Evolutionary conservation across 2,797 vertebrate genomes (phyloP).

Genomic region (Trichosurus vulpecula): DNA sequence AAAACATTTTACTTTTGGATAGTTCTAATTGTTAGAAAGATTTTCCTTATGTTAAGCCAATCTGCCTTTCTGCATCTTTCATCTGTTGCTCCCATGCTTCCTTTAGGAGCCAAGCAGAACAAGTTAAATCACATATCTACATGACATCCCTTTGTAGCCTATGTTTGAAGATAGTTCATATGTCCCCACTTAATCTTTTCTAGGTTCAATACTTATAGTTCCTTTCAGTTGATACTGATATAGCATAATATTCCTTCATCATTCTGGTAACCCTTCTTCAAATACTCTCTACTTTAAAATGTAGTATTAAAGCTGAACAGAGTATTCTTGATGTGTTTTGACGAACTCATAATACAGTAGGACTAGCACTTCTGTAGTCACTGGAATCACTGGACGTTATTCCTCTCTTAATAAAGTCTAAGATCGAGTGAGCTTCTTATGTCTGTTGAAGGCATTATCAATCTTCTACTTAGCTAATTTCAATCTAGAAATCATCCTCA

Average conservation of each 20-base stretch:
- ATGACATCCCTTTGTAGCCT: not conserved
- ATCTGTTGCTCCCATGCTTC: not conserved
- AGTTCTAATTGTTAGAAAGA: not conserved
- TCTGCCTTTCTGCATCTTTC: not conserved
- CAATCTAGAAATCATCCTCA: not conserved
- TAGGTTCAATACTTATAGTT: not conserved
- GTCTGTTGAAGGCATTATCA: not conserved
- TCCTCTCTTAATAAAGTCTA: not conserved
- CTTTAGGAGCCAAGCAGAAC: not conserved
- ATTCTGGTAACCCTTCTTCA: not conserved
- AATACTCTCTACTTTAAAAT: not conserved
- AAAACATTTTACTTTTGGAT: not conserved
- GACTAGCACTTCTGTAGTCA: not conserved
- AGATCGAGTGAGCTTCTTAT: not conserved
- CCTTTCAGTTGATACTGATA: not conserved
- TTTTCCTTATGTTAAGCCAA: not conserved
- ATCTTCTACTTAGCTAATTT: not conserved
- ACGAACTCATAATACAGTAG: not conserved
- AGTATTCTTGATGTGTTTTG: not conserved
- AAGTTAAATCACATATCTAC: not conserved
- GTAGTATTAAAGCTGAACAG: not conserved
- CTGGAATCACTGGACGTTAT: not conserved
- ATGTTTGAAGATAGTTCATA: not conserved
- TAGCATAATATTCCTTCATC: not conserved
- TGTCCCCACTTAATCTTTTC: not conserved